A percentile compares a stretch with the other conserved stretches of the same genome.
Evolutionary conservation across 2,797 vertebrate genomes (phyloP).

Genomic region (Cirrhinus molitorella): DNA sequence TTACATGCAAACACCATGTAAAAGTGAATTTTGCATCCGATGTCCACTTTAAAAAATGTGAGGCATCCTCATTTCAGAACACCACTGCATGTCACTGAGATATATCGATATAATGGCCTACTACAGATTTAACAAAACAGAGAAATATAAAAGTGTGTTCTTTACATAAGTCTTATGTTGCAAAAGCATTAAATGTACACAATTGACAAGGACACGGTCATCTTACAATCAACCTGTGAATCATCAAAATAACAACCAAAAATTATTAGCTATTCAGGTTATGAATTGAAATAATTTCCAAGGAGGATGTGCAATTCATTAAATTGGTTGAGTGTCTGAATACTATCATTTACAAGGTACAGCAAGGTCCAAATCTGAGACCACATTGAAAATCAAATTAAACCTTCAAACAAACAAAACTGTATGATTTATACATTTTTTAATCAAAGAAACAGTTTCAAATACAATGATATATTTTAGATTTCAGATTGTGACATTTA

Average conservation of each 20-base stretch:
- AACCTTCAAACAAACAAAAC: not conserved
- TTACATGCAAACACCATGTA: too few species aligned
- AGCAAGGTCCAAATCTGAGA: not conserved
- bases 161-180: not conserved
- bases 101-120: not conserved
- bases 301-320: not conserved
- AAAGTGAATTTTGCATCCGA: too few species aligned
- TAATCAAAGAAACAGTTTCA: not conserved
- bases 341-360: not conserved
- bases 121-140: not conserved
- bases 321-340: not conserved
- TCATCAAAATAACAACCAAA: not conserved
- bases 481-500: not conserved
- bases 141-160: not conserved
- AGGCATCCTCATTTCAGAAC: too few species aligned
- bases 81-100: too few species aligned
- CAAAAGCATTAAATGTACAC: not conserved
- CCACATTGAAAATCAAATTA: not conserved
- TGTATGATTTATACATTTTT: not conserved
- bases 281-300: not conserved
- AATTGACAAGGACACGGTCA: not conserved
- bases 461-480: not conserved
- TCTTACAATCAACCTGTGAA: not conserved
- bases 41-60: too few species aligned
- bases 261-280: conserved; percentile 7